Evolutionary conservation across 2,888 invertebrate genomes (phyloP).

Genomic region (Microctonus hyperodae): DNA sequence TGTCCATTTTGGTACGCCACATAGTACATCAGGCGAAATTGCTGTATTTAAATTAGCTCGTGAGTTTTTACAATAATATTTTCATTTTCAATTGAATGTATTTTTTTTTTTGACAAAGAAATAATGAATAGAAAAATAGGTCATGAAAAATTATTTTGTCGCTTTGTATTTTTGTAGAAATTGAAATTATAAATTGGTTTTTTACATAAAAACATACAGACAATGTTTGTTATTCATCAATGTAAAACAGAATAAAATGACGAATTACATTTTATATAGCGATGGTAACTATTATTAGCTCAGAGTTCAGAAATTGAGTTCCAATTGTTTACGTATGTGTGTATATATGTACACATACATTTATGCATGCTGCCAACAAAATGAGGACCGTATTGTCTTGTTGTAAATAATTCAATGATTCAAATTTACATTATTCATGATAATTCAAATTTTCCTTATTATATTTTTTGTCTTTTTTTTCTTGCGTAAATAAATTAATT

Average conservation of each 20-base stretch:
- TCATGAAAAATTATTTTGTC: too few species aligned
- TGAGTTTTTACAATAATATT: too few species aligned
- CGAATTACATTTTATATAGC: slow-evolving; percentile 31
- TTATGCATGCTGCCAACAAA: slow-evolving; percentile 49
- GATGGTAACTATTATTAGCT: slow-evolving; percentile 38
- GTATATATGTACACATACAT: not conserved
- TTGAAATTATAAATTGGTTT: too few species aligned
- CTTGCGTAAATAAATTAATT: too few species aligned
- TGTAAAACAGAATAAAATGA: slow-evolving; percentile 27
- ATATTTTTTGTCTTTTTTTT: not conserved
- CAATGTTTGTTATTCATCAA: slow-evolving; percentile 23
- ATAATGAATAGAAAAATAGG: too few species aligned
- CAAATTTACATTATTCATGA: not conserved
- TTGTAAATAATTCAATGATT: slow-evolving; percentile 16
- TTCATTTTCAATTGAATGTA: too few species aligned
- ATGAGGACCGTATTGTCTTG: not conserved
- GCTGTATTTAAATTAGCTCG: slow-evolving; percentile 82
- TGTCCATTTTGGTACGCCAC: slow-evolving; percentile 79
- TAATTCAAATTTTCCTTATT: too few species aligned
- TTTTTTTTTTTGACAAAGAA: too few species aligned
- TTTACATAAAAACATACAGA: too few species aligned
- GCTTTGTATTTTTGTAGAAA: too few species aligned
- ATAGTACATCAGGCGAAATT: slow-evolving; percentile 85
- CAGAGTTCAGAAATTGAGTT: slow-evolving; percentile 41
- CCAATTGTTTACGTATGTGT: slow-evolving; percentile 31